phyloP scores from a whole-genome alignment of 2,888 invertebrate genomes.

The Protophormia terraenovae region DNA sequence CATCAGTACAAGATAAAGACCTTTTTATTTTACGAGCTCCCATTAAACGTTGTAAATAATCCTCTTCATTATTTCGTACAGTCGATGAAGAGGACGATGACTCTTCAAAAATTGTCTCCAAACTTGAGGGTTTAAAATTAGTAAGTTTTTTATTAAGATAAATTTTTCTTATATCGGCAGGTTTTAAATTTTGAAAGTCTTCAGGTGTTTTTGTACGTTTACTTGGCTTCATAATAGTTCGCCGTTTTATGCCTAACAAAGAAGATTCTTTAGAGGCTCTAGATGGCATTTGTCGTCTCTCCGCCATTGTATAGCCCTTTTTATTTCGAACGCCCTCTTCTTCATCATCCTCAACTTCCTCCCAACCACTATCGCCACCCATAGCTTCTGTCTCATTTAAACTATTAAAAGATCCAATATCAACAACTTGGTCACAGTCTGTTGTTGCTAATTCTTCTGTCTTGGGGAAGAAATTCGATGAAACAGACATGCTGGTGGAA shows the following conservation, averaged over 20 bases:
- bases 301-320: slow-evolving; percentile 51
- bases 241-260: slow-evolving; percentile 73
- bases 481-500: slow-evolving; percentile 1
- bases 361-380: slow-evolving; percentile 12
- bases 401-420: not conserved
- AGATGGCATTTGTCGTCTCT: slow-evolving; percentile 74
- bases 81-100: slow-evolving; percentile 64
- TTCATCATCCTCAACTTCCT: slow-evolving; percentile 25
- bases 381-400: not conserved
- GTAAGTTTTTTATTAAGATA: slow-evolving; percentile 76
- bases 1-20: slow-evolving; percentile 76
- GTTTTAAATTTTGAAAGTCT: slow-evolving; percentile 60
- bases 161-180: slow-evolving; percentile 74
- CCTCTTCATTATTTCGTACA: slow-evolving; percentile 43
- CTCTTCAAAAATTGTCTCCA: slow-evolving; percentile 79
- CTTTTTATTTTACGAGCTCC: slow-evolving; percentile 76
- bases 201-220: slow-evolving; percentile 70
- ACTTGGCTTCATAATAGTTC: slow-evolving; percentile 75
- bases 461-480: not conserved
- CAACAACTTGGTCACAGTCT: not conserved
- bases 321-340: not conserved
- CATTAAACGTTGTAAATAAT: slow-evolving; percentile 73
- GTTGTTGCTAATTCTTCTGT: not conserved
- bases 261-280: slow-evolving; percentile 76
- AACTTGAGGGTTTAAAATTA: slow-evolving; percentile 76